Evolutionary conservation across 2,888 invertebrate genomes (phyloP).

Genomic region (Drosophila neoperkinsi): DNA sequence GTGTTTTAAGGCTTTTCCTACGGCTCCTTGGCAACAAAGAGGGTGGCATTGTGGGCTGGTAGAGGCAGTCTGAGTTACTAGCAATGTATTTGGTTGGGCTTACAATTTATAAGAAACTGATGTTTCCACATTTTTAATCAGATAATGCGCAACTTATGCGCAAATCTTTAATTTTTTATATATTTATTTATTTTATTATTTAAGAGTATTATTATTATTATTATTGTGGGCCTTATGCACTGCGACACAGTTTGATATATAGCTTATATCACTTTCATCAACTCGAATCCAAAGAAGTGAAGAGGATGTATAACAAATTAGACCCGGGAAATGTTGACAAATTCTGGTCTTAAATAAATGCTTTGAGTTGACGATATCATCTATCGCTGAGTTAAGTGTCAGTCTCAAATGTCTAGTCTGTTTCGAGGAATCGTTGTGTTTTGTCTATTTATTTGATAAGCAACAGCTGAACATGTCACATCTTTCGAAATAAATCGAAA

Average conservation of each 20-base stretch:
- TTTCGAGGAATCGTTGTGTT: slow-evolving; percentile 41
- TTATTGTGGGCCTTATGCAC: neutral
- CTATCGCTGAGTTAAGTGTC: slow-evolving; percentile 53
- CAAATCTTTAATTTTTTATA: neutral
- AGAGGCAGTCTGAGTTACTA: neutral
- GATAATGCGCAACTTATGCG: neutral
- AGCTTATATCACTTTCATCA: neutral
- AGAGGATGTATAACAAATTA: neutral
- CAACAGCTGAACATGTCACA: slow-evolving; percentile 54
- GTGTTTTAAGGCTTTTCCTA: neutral
- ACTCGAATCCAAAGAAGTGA: neutral
- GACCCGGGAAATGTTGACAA: fast-evolving
- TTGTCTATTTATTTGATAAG: slow-evolving; percentile 50
- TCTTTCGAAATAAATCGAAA: slow-evolving; percentile 42
- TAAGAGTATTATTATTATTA: neutral
- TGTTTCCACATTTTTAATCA: neutral
- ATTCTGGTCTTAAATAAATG: neutral
- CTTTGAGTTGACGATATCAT: slow-evolving; percentile 9
- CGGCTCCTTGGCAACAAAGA: neutral
- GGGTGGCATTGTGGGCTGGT: neutral
- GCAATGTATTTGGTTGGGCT: neutral
- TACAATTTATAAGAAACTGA: neutral
- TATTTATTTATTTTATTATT: neutral
- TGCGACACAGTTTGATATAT: no score
- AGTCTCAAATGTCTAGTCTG: slow-evolving; percentile 53